Conservation (phyloP, 2,888 invertebrate genomes). For the Acleris emargana region DNA sequence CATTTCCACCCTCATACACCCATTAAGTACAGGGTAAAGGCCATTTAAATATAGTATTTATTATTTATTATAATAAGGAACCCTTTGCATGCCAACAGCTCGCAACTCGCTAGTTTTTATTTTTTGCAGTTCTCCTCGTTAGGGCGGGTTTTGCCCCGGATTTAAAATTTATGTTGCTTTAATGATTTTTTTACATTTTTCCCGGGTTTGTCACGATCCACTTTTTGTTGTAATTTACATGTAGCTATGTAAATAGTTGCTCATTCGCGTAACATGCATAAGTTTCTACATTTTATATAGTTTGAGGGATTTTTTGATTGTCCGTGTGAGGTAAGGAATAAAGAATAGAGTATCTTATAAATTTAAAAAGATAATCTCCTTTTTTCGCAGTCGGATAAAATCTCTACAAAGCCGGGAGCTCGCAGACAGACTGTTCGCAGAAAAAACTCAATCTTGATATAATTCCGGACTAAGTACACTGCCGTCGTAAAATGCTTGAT, state of each 20-base stretch:
- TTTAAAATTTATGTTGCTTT: conserved; percentile 23
- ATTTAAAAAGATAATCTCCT: neutral
- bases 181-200: conserved; percentile 26
- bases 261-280: neutral
- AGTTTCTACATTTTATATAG: neutral
- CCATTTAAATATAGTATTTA: neutral
- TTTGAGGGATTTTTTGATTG: too few relatives aligned
- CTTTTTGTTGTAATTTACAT: neutral
- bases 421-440: conserved; percentile 25
- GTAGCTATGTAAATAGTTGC: neutral
- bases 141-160: conserved; percentile 27
- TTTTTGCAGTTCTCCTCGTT: conserved; percentile 34
- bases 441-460: conserved; percentile 33
- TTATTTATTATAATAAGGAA: conserved; percentile 1
- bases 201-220: neutral
- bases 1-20: too few relatives aligned
- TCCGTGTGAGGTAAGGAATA: neutral
- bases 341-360: neutral
- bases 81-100: neutral
- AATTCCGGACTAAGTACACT: conserved; percentile 28
- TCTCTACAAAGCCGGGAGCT: neutral
- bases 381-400: conserved; percentile 4
- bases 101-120: conserved; percentile 4
- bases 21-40: too few relatives aligned
- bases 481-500: conserved; percentile 28